Base-by-base conservation (phyloP, 1,140 invertebrate genomes). In the Hylaeus volcanicus region DNA sequence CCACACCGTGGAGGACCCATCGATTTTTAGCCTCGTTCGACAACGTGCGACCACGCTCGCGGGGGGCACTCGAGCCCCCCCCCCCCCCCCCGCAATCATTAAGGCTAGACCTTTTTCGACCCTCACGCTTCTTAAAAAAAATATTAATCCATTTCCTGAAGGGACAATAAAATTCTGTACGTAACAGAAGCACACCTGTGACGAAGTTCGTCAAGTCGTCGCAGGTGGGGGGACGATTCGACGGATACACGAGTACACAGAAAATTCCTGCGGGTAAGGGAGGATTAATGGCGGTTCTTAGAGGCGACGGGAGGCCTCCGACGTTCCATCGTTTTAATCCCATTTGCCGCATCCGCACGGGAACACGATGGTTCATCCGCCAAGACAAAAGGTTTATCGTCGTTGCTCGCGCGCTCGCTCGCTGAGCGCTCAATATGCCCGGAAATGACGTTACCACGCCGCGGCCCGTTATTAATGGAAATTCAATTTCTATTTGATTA, bases 401-500 rank as follows among this genome's bases (percentile, higher is more conserved):
- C 41, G 58, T 63, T 8, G n/a, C n/a, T 3, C 58, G 6, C n/a
- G 8, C 11, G 58, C 26, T 26, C 53, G 41, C 15, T 71, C 55
- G 51, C 61, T 48, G 26, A 53, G 60, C 69, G 69, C 51, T 79
- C 77, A 45, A 79, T 79, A 65, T 58, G 69, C 5, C 26, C 69
- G 82, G 82, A 84, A 85, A 85, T 77, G 73, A 81, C 78, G 73
- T 85, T 85, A 85, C 65, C 56, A 55, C 61, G 84, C 55, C 12
- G 68, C 80, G 85, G 80, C 84, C 68, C 76, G 69, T 85, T 76
- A 80, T 86, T 86, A 83, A 83, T 87, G 74, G 84, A 87, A 86
- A 87, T 83, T 77, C 84, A 74, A 86, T 86, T 87, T 82, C 77
- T 83, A 86, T 83, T 86, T 77, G 81, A 83, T 87, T 80, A 83